A percentile compares a stretch with the other conserved stretches of the same genome.
phyloP scores from a whole-genome alignment of 2,113 vertebrate species.

The Cyphomyrus discorhynchus region DNA sequence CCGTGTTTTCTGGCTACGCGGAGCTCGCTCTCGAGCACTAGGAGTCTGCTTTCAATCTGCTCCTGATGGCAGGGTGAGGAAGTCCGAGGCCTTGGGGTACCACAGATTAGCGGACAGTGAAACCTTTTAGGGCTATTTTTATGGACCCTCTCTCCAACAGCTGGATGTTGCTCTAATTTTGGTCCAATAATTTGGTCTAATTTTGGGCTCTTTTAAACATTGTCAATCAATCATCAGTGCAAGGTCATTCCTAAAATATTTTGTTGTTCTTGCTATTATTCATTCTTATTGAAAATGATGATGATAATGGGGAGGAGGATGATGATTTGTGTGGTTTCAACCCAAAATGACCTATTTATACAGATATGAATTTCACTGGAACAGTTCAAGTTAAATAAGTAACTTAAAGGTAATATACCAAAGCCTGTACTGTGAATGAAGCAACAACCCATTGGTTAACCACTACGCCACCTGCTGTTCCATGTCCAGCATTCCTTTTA shows the following conservation, averaged over 20 bases:
- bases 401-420: background rate
- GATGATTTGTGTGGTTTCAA: background rate
- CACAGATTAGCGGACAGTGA: background rate
- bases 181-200: background rate
- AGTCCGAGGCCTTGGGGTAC: background rate
- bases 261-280: background rate
- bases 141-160: background rate
- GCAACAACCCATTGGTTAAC: background rate
- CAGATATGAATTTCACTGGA: background rate
- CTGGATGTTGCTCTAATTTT: background rate
- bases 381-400: background rate
- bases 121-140: background rate
- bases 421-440: background rate
- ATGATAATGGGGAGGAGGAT: background rate
- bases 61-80: background rate
- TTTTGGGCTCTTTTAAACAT: background rate
- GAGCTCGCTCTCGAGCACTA: background rate
- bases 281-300: background rate
- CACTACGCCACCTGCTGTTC: background rate
- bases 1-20: background rate
- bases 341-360: background rate
- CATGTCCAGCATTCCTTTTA: background rate
- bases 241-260: background rate
- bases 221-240: background rate
- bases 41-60: background rate